Percentiles rank a stretch among this genome's conserved stretches.
These are phyloP conservation scores for Virgularia gustaviana DNA, from an alignment of 92 coral and sea anemone species.

Conservation along the genomic window DNA sequence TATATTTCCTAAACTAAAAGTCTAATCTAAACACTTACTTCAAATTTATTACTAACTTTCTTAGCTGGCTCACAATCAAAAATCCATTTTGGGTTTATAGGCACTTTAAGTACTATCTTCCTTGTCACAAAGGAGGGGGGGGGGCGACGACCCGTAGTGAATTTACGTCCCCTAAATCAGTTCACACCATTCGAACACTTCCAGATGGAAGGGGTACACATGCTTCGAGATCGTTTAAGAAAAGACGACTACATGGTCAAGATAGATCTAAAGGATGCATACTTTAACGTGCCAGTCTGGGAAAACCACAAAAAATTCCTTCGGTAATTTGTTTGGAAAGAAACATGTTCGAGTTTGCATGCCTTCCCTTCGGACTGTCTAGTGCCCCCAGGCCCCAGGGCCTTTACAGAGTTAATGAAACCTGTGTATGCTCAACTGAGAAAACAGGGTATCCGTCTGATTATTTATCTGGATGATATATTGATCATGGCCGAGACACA, in stretches of 20 bases:
- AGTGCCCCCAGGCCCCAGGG: constrained; percentile 5
- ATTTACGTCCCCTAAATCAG: constrained; percentile 50
- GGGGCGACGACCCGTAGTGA: constrained; percentile 44
- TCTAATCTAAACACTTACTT: too few relatives aligned
- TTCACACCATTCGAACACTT: constrained; percentile 33
- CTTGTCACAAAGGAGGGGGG: constrained; percentile 54
- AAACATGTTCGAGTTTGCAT: not conserved
- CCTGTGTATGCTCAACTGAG: not conserved
- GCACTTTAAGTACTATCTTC: constrained; percentile 33
- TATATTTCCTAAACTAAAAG: too few relatives aligned
- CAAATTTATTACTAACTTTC: too few relatives aligned
- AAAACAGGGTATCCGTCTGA: constrained; percentile 1
- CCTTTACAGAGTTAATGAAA: not conserved
- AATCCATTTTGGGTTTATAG: too few relatives aligned
- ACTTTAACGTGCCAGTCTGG: not conserved
- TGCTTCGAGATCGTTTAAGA: constrained; percentile 40
- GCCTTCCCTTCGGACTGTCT: constrained; percentile 9
- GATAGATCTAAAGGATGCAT: constrained; percentile 1
- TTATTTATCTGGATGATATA: not conserved
- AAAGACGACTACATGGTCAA: constrained; percentile 17
- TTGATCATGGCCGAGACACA: constrained; percentile 15
- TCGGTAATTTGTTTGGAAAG: not conserved
- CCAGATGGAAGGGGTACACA: constrained; percentile 2
- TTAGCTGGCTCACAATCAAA: too few relatives aligned
- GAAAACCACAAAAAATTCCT: constrained; percentile 1